These are phyloP conservation scores for Calliphora vomitoria DNA, from an alignment of 2,888 invertebrate genomes.

Conservation along the genomic window DNA sequence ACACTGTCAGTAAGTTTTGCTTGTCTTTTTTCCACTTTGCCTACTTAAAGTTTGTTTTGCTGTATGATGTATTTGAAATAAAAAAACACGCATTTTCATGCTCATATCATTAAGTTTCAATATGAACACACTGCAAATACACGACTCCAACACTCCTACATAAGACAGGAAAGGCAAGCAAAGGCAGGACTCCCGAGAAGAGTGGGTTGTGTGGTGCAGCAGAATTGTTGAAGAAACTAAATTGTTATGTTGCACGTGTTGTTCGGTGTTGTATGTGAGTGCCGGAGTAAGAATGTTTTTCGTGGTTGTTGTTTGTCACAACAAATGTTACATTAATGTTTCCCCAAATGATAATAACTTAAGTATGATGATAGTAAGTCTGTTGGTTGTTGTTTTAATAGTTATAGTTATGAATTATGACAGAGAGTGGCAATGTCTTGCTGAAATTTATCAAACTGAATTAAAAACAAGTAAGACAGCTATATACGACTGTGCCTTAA, in stretches of 20 bases:
- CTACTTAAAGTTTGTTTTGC: constrained; percentile 49
- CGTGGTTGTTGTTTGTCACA: constrained; percentile 44
- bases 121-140: constrained; percentile 21
- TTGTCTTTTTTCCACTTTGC: constrained; percentile 36
- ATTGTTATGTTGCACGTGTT: constrained; percentile 23
- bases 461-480: too few relatives aligned
- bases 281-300: background rate
- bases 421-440: constrained; percentile 13
- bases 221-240: constrained; percentile 26
- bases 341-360: constrained; percentile 60
- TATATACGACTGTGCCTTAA: too few relatives aligned
- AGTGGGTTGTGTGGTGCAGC: background rate
- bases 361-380: constrained; percentile 20
- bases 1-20: constrained; percentile 53
- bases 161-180: background rate
- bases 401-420: constrained; percentile 28
- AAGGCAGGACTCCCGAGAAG: background rate
- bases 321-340: constrained; percentile 62
- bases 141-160: background rate
- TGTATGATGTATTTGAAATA: constrained; percentile 46
- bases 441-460: background rate
- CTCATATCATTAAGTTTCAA: constrained; percentile 65
- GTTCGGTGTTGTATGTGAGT: background rate
- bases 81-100: constrained; percentile 58
- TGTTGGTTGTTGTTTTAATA: constrained; percentile 8